Percentiles rank a stretch among this genome's conserved stretches.
Evolutionary conservation across 2,888 invertebrate species (phyloP).

Genomic region (Colletes collaris): DNA sequence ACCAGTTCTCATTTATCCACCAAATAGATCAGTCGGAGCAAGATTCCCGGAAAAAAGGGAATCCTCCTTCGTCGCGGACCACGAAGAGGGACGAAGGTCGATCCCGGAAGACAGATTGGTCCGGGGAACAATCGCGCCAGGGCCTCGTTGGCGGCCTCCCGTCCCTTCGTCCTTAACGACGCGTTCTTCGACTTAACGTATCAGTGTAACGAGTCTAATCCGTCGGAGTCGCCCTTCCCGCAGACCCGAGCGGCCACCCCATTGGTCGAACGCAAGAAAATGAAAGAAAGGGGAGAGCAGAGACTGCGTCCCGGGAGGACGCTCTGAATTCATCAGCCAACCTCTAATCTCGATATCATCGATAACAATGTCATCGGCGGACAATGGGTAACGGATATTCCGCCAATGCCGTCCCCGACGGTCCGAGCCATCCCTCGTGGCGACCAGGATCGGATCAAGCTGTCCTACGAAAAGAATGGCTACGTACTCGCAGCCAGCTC

Average conservation of each 20-base stretch:
- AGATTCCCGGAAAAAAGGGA: constrained; percentile 24
- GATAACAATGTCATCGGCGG: constrained; percentile 75
- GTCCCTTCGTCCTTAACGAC: constrained; percentile 57
- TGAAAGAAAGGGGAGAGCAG: constrained; percentile 33
- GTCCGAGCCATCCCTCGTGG: not conserved
- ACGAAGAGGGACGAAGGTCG: constrained; percentile 46
- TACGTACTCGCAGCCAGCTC: not conserved
- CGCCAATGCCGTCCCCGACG: not conserved
- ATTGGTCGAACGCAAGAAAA: constrained; percentile 26
- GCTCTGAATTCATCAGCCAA: constrained; percentile 71
- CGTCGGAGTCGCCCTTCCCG: constrained; percentile 28
- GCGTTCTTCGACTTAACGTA: constrained; percentile 67
- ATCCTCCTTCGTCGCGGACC: constrained; percentile 19
- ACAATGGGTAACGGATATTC: constrained; percentile 60
- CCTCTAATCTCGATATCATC: constrained; percentile 76
- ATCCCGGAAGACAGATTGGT: constrained; percentile 63
- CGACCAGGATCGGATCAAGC: constrained; percentile 8
- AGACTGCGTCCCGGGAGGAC: constrained; percentile 35
- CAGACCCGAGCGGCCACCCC: constrained; percentile 25
- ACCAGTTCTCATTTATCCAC: constrained; percentile 44
- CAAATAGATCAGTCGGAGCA: constrained; percentile 41
- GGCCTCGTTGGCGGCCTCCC: constrained; percentile 16
- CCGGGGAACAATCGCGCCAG: constrained; percentile 51
- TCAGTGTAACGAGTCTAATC: constrained; percentile 69
- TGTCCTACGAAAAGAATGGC: not conserved